A percentile compares a stretch with the other conserved stretches of the same genome.
Evolutionary conservation across 2,113 vertebrate genomes (phyloP).

Genomic region (Pygoscelis antarcticus): DNA sequence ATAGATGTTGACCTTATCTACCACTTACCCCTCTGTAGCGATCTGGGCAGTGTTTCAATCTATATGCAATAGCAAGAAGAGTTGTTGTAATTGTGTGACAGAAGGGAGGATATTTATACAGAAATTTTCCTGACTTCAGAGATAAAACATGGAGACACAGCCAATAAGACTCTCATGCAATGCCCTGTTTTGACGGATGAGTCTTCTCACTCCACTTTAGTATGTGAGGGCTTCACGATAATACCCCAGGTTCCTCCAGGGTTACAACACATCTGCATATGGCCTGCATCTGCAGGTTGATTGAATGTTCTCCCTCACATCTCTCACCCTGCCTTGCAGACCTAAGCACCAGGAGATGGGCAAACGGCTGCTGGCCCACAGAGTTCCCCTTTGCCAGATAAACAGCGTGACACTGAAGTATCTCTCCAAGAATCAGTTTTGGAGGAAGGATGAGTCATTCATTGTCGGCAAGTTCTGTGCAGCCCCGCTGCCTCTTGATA

Average conservation of each 20-base stretch:
- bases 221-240: not conserved
- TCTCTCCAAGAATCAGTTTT: conserved; percentile 14
- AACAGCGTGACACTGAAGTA: conserved; percentile 59
- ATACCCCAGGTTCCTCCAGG: not conserved
- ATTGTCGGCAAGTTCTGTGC: conserved; percentile 70
- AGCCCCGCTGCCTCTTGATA: conserved; percentile 55
- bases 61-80: not conserved
- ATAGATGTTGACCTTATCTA: not conserved
- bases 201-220: not conserved
- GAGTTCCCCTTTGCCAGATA: conserved; percentile 59
- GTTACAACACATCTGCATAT: not conserved
- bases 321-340: conserved; percentile 52
- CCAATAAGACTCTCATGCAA: not conserved
- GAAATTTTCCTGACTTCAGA: not conserved
- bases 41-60: not conserved
- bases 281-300: not conserved
- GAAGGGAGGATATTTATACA: not conserved
- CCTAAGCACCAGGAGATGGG: conserved; percentile 51
- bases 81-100: not conserved
- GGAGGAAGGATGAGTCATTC: conserved; percentile 44
- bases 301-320: not conserved
- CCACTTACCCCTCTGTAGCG: not conserved
- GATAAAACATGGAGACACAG: not conserved
- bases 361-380: conserved; percentile 62
- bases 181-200: not conserved